Base-by-base conservation (phyloP, 2,888 invertebrate species). In the Lithodes maja region DNA sequence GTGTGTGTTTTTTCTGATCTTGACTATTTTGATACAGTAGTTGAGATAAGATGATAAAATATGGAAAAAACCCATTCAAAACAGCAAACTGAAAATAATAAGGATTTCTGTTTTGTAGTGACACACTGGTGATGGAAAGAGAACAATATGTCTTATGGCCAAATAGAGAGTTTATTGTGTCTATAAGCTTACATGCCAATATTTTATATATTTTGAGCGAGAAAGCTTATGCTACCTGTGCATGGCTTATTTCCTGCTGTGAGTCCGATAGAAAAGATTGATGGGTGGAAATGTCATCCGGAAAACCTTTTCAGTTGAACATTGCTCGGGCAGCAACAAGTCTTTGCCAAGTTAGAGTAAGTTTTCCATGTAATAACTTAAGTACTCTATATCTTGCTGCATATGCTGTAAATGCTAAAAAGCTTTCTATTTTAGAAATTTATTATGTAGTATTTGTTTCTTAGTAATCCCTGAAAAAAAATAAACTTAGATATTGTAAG, bases 321-420 rank as follows among this genome's bases (percentile, higher is more conserved):
- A 80, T 1, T 3, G 54, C 80, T 80, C 54, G 15, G n/a, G 80
- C 17, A 54, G 17, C n/a, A 1, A 77, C 15, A 77, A 33, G 49
- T 7, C 61, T 15, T 55, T 74, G 49, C n/a, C 55, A n/a, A 82
- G 86, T 74, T 86, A 86, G 82, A 82, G 52, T 82, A 52, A 49
- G 82, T 17, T 82, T 86, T 86, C 86, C 61, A 12, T 49, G 55
- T 69, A 33, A 84, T 50, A 82, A 50, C 33, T 74, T 81, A 85
- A 79, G 84, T 81, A 33, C 33, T 33, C 33, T 33, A 88, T 79
- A 83, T 85, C 84, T 53, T 69, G 84, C 85, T 74, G 82, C 81
- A 78, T 88, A 88, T 55, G 88, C 88, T 88, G 88, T 88, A 88
- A 85, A 88, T 88, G 88, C 88, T 88, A 81, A 88, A 84, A 84